Base-by-base conservation (phyloP, 2,888 invertebrate genomes). In the Caenorhabditis macrosperma region DNA sequence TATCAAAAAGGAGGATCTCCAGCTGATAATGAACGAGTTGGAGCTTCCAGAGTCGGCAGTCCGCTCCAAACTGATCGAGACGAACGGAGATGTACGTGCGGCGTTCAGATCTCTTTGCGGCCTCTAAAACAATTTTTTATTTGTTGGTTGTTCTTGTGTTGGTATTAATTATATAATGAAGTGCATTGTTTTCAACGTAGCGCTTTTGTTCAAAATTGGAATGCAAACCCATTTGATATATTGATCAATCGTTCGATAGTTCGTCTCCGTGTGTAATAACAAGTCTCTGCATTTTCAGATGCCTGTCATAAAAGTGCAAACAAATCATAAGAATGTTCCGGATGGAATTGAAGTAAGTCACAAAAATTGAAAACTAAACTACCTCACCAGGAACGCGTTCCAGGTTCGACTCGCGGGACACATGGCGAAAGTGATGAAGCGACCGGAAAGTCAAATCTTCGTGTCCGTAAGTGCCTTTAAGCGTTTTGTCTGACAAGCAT, bases 1-100 rank as follows among this genome's bases (percentile, higher is more conserved):
- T 44, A 82, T 86, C 57, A 86, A 83, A 41, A 82, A 83, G 33
- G 86, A 86, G 33, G 86, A 86, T 66, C 48, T 86, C n/a, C 81
- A 82, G 61, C 76, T 84, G 81, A 78, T 85, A 17, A 84, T 84
- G 81, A 81, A 81, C 22, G 83, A 85, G 41, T 63, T 85, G 46
- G 84, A 84, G 71, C 71, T 85, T 7, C 81, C 84, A 6, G 78
- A 83, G 72, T 81, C 61, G 17, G 68, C 79, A 1, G 82, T 84
- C 2, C 78, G 81, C 20, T 35, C 66, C n/a, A 82, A 84, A 38
- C 52, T 84, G 17, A 75, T 82, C 57, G 83, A 84, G 30, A 72
- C 76, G 22, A 82, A 84, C 24, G 83, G 83, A n/a, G 80, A 84
- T 26, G 66, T 69, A 7, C 60, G 57, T 10, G 72, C 54, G 20